Percentiles rank a stretch among this genome's conserved stretches.
Evolutionary conservation across 1,140 invertebrate species (phyloP).

Genomic region (Acyrthosiphon pisum): DNA sequence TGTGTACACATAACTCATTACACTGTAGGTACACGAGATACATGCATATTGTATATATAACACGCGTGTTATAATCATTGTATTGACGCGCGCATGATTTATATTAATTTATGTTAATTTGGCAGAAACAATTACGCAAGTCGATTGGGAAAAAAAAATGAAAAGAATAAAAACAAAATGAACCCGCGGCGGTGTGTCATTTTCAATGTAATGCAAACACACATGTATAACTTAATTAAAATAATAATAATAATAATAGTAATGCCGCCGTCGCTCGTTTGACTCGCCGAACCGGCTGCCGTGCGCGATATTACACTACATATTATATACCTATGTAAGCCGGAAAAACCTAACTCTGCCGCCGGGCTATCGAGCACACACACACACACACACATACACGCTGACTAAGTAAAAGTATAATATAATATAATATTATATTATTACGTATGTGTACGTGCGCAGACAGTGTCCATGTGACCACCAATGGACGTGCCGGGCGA

Average conservation of each 20-base stretch:
- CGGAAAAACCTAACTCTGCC: background rate
- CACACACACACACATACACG: background rate
- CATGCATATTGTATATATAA: background rate
- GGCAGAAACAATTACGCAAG: conserved; percentile 34
- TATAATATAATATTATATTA: background rate
- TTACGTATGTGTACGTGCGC: background rate
- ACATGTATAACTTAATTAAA: conserved; percentile 9
- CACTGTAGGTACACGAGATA: background rate
- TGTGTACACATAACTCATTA: background rate
- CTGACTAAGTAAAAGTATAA: background rate
- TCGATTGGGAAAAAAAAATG: background rate
- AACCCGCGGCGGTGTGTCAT: conserved; percentile 28
- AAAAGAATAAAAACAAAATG: background rate
- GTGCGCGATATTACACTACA: background rate
- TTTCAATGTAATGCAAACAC: background rate
- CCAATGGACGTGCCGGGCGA: background rate
- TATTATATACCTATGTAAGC: background rate
- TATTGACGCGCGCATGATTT: background rate
- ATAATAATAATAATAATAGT: background rate
- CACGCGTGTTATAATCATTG: background rate
- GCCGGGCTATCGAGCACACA: background rate
- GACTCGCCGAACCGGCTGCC: conserved; percentile 21
- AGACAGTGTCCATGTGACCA: background rate
- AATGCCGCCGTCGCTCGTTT: background rate
- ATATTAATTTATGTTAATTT: conserved; percentile 32